Base-by-base conservation (phyloP, 1,140 invertebrate genomes). In the Drosophila bipectinata region DNA sequence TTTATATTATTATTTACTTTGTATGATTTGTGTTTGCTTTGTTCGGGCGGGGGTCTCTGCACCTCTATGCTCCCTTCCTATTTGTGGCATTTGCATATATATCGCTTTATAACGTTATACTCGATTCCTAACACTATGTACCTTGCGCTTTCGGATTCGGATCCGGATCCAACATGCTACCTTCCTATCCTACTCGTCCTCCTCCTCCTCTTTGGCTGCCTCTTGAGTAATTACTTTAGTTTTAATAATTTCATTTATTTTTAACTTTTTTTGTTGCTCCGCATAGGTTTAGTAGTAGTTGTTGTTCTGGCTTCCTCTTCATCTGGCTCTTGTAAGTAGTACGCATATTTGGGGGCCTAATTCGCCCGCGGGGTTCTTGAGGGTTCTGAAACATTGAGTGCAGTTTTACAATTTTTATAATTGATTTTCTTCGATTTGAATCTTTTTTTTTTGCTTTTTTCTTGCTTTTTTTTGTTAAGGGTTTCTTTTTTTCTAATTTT, bases 351-450 rank as follows among this genome's bases (percentile, higher is more conserved):
- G 57, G 62, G 68, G 77, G 41, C 39, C 26, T 52, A 67, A 57
- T 69, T 37, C 48, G 61, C 71, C 71, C 77, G 12, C 60, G 47
- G 66, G 56, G 57, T 48, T 59, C 6, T 66, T 67, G 45, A 44
- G 58, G 60, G 74, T 64, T 72, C 63, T 88, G 83, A 87, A 87
- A 87, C 83, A 83, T 88, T 79, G 72, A 89, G 85, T 90, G 85
- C 80, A 90, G 57, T 90, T 90, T 89, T 80, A 76, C 71, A 82
- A 78, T 88, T 88, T 87, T 69, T 62, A 37, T 77, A 71, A 71
- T 71, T 71, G 67, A 71, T 69, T 57, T 69, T 69, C 44, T 32
- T 87, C 48, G 39, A 79, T 71, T 72, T 59, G 12, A 37, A 37
- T 77, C 24, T 58, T 67, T 51, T 14, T 7, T 73, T 66, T 64